Evolutionary conservation across 2,113 vertebrate species (phyloP), one percentile per base, ranked within the genome.

Genomic region (Phalacrocorax carbo): DNA sequence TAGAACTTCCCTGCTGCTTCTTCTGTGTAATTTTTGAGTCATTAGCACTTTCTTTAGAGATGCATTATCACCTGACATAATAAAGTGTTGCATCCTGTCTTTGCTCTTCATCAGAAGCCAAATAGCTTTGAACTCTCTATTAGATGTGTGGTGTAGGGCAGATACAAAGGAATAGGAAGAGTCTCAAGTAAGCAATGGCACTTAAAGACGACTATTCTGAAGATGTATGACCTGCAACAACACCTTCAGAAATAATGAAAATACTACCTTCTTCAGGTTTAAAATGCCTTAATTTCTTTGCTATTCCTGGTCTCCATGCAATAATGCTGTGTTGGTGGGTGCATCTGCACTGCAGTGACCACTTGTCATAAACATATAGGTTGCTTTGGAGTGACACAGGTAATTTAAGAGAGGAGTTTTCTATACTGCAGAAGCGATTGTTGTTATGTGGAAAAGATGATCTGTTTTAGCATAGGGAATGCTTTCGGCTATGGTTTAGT

Each of bases 51-150:
- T 27, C 86, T 75, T 92, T 68, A 79, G 38, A 0, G 0, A 48
- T 68, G 42, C 0, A 0, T 92, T 88, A 36, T 61, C 6, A 0
- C 73, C 90, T 87, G 80, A 71, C 22, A 9, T 71, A 61, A 73
- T 32, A 9, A 86, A 90, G 77, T 55, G 13, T 71, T 71, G 88
- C 18, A 25, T 90, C 49, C 46, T 58, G 17, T 57, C 62, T 93
- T 93, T 80, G 72, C 58, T 88, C 25, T 87, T 87, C 81, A 21
- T 93, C 84, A 90, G 81, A 92, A 95, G 48, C 65, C 57, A 84
- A 18, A 72, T 42, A 51, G 70, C 80, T 96, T 88, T 75, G 72
- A 95, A 75, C 75, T 88, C 36, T 57, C 10, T 65, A 21, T 82
- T 57, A 82, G 73, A 69, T 85, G 58, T 76, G 72, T 75, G 92